Conservation (phyloP, 2,888 invertebrate species). For the Ichneumon xanthorius region DNA sequence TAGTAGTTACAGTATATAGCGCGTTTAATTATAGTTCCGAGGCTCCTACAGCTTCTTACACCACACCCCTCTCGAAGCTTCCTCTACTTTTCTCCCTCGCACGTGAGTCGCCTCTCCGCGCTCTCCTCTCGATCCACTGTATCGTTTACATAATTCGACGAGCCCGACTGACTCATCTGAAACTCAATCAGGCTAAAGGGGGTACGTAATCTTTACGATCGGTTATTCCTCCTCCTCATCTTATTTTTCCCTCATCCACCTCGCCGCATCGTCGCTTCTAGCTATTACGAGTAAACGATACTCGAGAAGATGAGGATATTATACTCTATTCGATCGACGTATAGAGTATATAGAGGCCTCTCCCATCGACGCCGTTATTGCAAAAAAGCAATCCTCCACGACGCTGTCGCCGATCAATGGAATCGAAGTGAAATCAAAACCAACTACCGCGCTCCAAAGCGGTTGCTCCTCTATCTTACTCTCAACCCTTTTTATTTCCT, state of each 20-base stretch:
- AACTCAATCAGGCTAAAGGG: constrained; percentile 46
- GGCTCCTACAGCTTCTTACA: constrained; percentile 30
- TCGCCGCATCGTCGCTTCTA: constrained; percentile 16
- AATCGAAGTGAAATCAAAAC: constrained; percentile 55
- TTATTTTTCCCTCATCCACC: not conserved
- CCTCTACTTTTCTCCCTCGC: constrained; percentile 30
- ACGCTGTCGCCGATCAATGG: constrained; percentile 34
- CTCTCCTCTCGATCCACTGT: constrained; percentile 5
- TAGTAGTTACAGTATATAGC: constrained; percentile 20
- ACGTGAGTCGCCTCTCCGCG: not conserved
- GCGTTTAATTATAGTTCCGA: constrained; percentile 47
- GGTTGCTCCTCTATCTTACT: constrained; percentile 3
- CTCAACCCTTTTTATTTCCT: not conserved
- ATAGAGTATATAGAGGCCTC: too few species aligned
- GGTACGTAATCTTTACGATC: constrained; percentile 41
- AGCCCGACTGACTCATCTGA: constrained; percentile 40
- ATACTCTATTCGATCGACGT: not conserved
- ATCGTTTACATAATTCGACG: constrained; percentile 55
- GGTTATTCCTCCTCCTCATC: not conserved
- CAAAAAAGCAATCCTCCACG: constrained; percentile 14
- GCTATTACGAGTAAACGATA: constrained; percentile 22
- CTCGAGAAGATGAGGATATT: constrained; percentile 34
- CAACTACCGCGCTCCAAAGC: constrained; percentile 26
- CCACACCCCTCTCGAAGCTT: constrained; percentile 3
- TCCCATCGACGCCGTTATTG: constrained; percentile 19